Percentiles rank a stretch among this genome's conserved stretches.
These are phyloP conservation scores for Drosophila mimetica DNA, from an alignment of 2,888 invertebrate species.

Conservation along the genomic window DNA sequence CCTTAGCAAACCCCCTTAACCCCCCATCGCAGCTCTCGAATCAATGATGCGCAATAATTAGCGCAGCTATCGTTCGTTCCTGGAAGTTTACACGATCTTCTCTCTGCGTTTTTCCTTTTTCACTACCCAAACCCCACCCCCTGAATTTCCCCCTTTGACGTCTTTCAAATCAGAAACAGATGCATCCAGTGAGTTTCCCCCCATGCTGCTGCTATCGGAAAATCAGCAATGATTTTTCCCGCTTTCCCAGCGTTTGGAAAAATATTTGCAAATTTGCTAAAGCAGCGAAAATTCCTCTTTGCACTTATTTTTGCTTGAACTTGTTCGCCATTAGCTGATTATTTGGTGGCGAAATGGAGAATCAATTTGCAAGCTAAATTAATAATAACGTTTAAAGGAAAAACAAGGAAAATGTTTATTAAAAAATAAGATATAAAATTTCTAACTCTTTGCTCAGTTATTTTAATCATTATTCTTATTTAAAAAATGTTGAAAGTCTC, in stretches of 20 bases:
- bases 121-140: background rate
- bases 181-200: conserved; percentile 42
- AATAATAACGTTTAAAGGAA: background rate
- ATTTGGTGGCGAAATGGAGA: background rate
- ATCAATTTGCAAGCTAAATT: background rate
- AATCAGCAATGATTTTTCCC: conserved; percentile 27
- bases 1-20: background rate
- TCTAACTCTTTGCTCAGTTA: too few relatives aligned
- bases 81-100: conserved; percentile 24
- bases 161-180: conserved; percentile 77
- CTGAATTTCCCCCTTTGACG: conserved; percentile 61
- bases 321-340: conserved; percentile 8
- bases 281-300: conserved; percentile 1
- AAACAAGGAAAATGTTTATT: too few relatives aligned
- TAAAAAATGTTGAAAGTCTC: too few relatives aligned
- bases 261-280: conserved; percentile 15
- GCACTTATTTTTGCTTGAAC: background rate
- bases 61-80: conserved; percentile 50
- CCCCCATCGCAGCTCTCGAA: conserved; percentile 25
- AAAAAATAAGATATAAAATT: too few relatives aligned
- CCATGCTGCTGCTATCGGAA: conserved; percentile 14
- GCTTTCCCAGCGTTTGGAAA: conserved; percentile 9
- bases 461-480: too few relatives aligned
- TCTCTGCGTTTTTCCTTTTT: background rate
- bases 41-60: conserved; percentile 79